Percentiles rank a stretch among this genome's conserved stretches.
Evolutionary conservation across 2,888 invertebrate species (phyloP).

Genomic region (Eupithecia pulchellata): DNA sequence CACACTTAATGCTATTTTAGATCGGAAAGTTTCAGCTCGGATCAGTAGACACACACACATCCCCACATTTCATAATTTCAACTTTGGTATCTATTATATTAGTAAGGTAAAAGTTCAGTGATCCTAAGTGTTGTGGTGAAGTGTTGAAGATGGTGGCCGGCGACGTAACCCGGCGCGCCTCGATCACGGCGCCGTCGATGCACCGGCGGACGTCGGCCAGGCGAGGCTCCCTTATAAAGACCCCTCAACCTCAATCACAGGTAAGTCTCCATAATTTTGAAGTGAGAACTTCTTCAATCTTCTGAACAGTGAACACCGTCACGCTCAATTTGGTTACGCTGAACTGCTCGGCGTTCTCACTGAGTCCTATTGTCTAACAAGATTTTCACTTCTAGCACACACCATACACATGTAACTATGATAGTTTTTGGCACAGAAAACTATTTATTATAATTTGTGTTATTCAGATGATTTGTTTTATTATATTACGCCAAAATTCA

Average conservation of each 20-base stretch:
- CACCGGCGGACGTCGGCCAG: slow-evolving; percentile 84
- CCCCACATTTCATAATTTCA: not conserved
- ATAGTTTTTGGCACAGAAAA: not conserved
- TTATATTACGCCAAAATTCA: not conserved
- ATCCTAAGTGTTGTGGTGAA: slow-evolving; percentile 49
- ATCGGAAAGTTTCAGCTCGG: not conserved
- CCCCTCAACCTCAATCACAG: slow-evolving; percentile 82
- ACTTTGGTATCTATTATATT: not conserved
- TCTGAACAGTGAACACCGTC: not conserved
- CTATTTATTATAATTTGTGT: too few species aligned
- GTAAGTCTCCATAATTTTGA: slow-evolving; percentile 48
- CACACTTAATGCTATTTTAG: not conserved
- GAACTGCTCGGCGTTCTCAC: not conserved
- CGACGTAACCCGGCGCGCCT: slow-evolving; percentile 81
- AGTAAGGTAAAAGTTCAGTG: not conserved
- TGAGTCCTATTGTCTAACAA: not conserved
- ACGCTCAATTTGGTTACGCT: not conserved
- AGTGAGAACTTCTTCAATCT: not conserved
- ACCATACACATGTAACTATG: too few species aligned
- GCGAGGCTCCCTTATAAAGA: slow-evolving; percentile 85
- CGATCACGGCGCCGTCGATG: slow-evolving; percentile 82
- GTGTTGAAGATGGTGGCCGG: slow-evolving; percentile 74
- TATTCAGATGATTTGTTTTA: too few species aligned
- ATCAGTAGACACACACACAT: not conserved
- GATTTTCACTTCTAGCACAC: not conserved